Evolutionary conservation across 2,888 invertebrate species (phyloP).

Genomic region (Amblyjoppa proteus): DNA sequence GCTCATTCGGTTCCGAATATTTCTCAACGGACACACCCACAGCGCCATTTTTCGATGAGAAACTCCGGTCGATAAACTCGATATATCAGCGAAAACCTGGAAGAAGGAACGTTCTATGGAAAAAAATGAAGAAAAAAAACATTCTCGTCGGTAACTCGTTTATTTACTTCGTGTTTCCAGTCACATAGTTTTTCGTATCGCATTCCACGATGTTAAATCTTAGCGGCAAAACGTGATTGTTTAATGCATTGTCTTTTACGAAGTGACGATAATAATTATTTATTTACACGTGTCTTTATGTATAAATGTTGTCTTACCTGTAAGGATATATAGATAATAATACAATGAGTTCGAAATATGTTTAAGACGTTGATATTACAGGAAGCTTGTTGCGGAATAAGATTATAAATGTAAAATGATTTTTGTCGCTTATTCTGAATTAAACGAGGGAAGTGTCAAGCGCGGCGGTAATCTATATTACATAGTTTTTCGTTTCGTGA

Average conservation of each 20-base stretch:
- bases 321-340: conserved; percentile 38
- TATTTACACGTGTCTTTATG: conserved; percentile 61
- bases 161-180: conserved; percentile 61
- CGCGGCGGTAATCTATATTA: conserved; percentile 7
- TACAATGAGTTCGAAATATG: conserved; percentile 41
- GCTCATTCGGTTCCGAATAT: not conserved
- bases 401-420: not conserved
- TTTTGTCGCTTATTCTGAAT: not conserved
- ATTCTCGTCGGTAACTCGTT: conserved; percentile 1
- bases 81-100: not conserved
- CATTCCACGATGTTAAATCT: not conserved
- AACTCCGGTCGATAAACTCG: conserved; percentile 24
- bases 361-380: conserved; percentile 52
- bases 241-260: conserved; percentile 39
- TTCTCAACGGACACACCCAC: conserved; percentile 38
- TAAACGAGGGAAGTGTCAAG: not conserved
- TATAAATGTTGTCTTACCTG: conserved; percentile 52
- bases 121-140: not conserved
- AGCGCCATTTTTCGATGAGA: not conserved
- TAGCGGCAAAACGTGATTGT: conserved; percentile 51
- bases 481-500: not conserved
- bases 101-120: not conserved
- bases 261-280: conserved; percentile 43
- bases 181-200: conserved; percentile 41
- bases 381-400: conserved; percentile 44